Base-by-base conservation (phyloP, 2,113 vertebrate species). In the Mus pahari region DNA sequence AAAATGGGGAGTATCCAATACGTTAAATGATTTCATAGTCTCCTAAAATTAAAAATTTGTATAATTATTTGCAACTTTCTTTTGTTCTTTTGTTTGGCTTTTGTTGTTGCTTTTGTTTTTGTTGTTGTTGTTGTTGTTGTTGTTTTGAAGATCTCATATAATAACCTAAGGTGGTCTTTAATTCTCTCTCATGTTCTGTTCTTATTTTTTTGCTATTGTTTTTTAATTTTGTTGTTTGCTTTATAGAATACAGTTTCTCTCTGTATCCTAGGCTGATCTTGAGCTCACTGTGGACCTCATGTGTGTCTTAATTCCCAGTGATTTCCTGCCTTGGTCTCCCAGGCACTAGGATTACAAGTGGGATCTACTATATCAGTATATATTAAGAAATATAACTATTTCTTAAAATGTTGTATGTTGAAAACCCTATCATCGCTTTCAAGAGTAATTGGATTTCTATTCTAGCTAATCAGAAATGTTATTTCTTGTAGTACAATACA, bases 391-490 rank as follows among this genome's bases (percentile, higher is more conserved):
- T 68, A 33, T 4, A 66, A 68, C 31, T 89, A 50, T 11, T 94
- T 24, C 90, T 90, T 81, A 66, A 93, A 89, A 88, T 95, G n/a
- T 53, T 73, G 3, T 33, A 50, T 94, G 5, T 95, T 95, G 39
- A 0, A 6, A 42, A 6, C 42, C 8, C 1, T 2, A 39, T 82
- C 79, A 70, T 71, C 17, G 58, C 66, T 93, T 94, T 31, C 36
- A 79, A 42, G 10, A 33, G 11, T 84, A 82, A 86, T 58, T 90
- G 5, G 13, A 84, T 94, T 88, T 74, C 53, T 81, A 24, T 17
- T 31, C 33, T 86, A 96, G 24, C n/a, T 88, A 70, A 64, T 89
- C 53, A 92, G n/a, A 90, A 77, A 92, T 88, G 31, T 74, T 89
- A 31, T 88, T 95, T 77, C 79, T 95, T 89, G 13, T 93, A 17